Evolutionary conservation across 2,888 invertebrate genomes (phyloP).

Genomic region (Mechanitis messenoides): DNA sequence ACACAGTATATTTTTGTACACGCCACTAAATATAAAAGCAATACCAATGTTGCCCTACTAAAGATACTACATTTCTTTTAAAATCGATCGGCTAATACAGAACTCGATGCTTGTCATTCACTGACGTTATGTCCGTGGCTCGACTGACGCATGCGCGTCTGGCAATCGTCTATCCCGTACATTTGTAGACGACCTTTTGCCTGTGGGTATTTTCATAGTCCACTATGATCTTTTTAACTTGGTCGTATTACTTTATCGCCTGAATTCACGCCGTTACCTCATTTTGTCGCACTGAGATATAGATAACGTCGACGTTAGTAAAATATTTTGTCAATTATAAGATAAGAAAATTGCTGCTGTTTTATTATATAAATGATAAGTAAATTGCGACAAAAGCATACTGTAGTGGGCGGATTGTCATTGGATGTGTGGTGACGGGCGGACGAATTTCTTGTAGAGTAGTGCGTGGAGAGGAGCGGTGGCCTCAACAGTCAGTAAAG

Average conservation of each 20-base stretch:
- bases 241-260: conserved; percentile 59
- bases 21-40: conserved; percentile 37
- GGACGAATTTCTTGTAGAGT: conserved; percentile 33
- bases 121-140: conserved; percentile 61
- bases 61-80: conserved; percentile 59
- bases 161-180: conserved; percentile 69
- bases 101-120: conserved; percentile 71
- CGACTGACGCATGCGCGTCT: conserved; percentile 74
- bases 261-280: conserved; percentile 61
- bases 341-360: conserved; percentile 59
- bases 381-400: conserved; percentile 59
- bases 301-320: conserved; percentile 61
- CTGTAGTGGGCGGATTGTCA: conserved; percentile 36
- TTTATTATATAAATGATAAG: conserved; percentile 64
- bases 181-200: conserved; percentile 62
- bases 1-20: conserved; percentile 33
- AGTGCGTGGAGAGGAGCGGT: conserved; percentile 39
- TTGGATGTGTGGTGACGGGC: conserved; percentile 42
- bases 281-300: conserved; percentile 70
- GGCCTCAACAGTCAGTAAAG: conserved; percentile 63
- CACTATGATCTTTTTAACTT: conserved; percentile 57
- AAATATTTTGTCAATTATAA: conserved; percentile 66
- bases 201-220: conserved; percentile 59
- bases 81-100: conserved; percentile 69
- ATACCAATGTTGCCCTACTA: conserved; percentile 33